Conservation (phyloP, 2,113 vertebrate genomes). For the Garra rufa region DNA sequence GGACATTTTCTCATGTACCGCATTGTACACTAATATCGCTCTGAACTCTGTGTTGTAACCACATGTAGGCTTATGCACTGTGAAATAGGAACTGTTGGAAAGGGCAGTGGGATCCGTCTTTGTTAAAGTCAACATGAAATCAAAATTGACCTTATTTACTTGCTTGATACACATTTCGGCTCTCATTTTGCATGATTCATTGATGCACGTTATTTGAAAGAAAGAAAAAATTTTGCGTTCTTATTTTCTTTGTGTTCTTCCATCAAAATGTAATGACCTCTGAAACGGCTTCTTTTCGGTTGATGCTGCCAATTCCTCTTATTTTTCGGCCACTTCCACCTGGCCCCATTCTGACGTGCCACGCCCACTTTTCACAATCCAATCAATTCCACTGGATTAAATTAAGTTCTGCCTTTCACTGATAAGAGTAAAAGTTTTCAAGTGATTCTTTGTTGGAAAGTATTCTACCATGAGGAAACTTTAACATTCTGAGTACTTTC, state of each 20-base stretch:
- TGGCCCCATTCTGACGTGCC: background rate
- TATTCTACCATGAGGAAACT: background rate
- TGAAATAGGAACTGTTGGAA: constrained; percentile 16
- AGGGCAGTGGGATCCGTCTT: constrained; percentile 1
- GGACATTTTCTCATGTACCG: constrained; percentile 13
- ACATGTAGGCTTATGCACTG: background rate
- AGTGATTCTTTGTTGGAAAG: background rate
- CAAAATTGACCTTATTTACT: constrained; percentile 20
- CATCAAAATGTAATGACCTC: constrained; percentile 11
- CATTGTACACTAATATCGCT: constrained; percentile 3
- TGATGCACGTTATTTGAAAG: background rate
- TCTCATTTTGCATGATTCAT: background rate
- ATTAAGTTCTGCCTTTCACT: background rate
- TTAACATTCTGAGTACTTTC: background rate
- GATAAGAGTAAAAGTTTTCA: background rate
- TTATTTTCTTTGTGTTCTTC: background rate
- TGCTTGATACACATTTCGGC: background rate
- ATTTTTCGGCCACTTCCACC: background rate
- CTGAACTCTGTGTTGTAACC: background rate
- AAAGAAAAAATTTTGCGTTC: background rate
- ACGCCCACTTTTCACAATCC: background rate
- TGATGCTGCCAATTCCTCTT: background rate
- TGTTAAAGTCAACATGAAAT: constrained; percentile 21
- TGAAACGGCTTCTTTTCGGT: background rate
- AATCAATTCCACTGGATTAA: constrained; percentile 1